Evolutionary conservation across 2,888 invertebrate species (phyloP), one percentile per base, ranked within the genome.

Genomic region (Himalopsyche japonica): DNA sequence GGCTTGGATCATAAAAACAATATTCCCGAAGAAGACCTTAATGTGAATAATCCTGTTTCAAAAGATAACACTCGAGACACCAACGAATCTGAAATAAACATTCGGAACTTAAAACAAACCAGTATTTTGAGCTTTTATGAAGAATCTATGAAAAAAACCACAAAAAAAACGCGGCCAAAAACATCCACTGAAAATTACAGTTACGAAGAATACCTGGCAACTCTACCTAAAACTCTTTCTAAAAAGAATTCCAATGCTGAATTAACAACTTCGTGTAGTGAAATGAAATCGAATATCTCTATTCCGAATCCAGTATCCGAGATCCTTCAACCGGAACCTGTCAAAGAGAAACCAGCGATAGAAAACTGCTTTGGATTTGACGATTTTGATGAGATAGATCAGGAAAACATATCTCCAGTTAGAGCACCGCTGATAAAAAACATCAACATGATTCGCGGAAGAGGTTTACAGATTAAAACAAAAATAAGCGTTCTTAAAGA

Each of bases 351-450:
- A 37, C 57, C 76, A 32, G 76, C 79, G 7, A n/a, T 87, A 15
- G 86, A 86, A 24, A 91, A 91, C 86, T 92, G 89, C 86, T 92
- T 92, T 88, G 92, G 92, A 1, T 92, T 92, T 89, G 91, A 92
- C 89, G 91, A 92, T 15, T 91, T 88, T 87, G 90, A 90, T 37
- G 89, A 89, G 86, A 86, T 87, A 78, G 90, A 91, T 86, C 89
- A 89, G 86, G 92, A 92, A 84, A 92, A 92, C 89, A 85, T 91
- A 18, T 90, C 90, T 18, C 92, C 92, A 7, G 84, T 88, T 12
- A 91, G 91, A 88, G 43, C 24, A n/a, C 34, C 27, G 8, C 82
- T 84, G 79, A 43, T 83, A 43, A 43, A 81, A 76, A 84, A 83
- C 78, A 84, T 86, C 10, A 86, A 84, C 18, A 43, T 64, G 10